Conservation (phyloP, 2,113 vertebrate species). For the Prolemur simus region DNA sequence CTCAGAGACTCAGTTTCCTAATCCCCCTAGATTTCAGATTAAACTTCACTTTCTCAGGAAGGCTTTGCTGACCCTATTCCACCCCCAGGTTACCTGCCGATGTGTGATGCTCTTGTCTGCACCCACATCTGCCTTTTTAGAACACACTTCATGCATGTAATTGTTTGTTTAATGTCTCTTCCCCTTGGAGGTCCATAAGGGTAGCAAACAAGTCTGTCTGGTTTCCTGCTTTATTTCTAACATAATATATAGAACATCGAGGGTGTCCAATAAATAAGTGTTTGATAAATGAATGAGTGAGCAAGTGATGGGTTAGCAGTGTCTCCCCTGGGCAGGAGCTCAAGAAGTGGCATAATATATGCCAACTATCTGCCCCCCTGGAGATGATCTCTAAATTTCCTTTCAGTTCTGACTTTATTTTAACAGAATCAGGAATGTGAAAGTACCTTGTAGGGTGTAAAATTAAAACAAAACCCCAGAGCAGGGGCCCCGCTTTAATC, state of each 20-base stretch:
- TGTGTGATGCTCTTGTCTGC: neutral
- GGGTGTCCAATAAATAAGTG: neutral
- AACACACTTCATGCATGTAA: neutral
- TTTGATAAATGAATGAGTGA: neutral
- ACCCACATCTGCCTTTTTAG: slow-evolving; percentile 14
- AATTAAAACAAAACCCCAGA: neutral
- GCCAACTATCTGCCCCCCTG: neutral
- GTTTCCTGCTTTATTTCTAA: slow-evolving; percentile 48
- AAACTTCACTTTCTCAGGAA: neutral
- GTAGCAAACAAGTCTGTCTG: slow-evolving; percentile 63
- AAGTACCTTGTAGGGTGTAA: slow-evolving; percentile 3
- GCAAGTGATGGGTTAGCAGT: neutral
- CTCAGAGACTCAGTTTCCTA: neutral
- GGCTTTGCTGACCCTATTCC: slow-evolving; percentile 1
- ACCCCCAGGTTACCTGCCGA: neutral
- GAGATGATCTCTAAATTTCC: neutral
- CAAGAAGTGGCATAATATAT: neutral
- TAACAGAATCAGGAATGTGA: neutral
- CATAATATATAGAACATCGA: neutral
- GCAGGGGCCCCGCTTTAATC: neutral
- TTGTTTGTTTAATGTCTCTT: slow-evolving; percentile 58
- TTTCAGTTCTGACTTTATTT: slow-evolving; percentile 38
- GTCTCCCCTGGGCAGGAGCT: neutral
- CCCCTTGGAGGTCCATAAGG: slow-evolving; percentile 18
- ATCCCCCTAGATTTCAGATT: slow-evolving; percentile 1